Evolutionary conservation across 2,888 invertebrate species (phyloP), one percentile per base, ranked within the genome.

Genomic region (Drosophila kanekoi): DNA sequence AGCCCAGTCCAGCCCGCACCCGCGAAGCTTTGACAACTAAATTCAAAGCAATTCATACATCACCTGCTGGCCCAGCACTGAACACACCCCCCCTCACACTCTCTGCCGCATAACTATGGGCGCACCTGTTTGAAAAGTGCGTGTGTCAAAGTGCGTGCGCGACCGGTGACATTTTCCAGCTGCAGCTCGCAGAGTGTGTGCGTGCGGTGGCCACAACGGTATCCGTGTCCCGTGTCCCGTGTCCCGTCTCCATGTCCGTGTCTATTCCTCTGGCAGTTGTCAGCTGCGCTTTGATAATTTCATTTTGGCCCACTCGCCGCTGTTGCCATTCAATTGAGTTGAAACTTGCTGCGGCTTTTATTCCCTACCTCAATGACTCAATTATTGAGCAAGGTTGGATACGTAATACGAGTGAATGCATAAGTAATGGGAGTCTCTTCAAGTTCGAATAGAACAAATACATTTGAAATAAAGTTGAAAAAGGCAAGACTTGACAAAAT

Each of bases 41-140:
- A 91, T 91, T 91, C 82, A 87, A 85, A 89, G 87, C 89, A 89
- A 90, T 91, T 89, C 91, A 82, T 77, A 76, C 87, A 79, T 89
- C 89, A 87, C 52, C 62, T 64, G 63, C 68, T 68, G 61, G 56
- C 51, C 47, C 23, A 48, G 56, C 57, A 47, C 37, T 28, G 44
- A 43, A 37, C 41, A 18, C 58, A 11, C 10, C 37, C 49, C 9
- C 20, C 41, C 16, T 8, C 13, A 3, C 20, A 20, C 20, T 13
- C 13, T 3, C 43, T 8, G 14, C 41, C 49, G 11, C 44, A 37
- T 35, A 63, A 58, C 65, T 18, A 44, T 37, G 45, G 71, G 66
- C 49, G 75, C 81, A 78, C 79, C 82, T 84, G 82, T 79, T 73
- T 43, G 60, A 71, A 89, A 82, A 76, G 87, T 87, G 86, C 86